Evolutionary conservation across 2,888 invertebrate species (phyloP).

Genomic region (Phalera bucephala): DNA sequence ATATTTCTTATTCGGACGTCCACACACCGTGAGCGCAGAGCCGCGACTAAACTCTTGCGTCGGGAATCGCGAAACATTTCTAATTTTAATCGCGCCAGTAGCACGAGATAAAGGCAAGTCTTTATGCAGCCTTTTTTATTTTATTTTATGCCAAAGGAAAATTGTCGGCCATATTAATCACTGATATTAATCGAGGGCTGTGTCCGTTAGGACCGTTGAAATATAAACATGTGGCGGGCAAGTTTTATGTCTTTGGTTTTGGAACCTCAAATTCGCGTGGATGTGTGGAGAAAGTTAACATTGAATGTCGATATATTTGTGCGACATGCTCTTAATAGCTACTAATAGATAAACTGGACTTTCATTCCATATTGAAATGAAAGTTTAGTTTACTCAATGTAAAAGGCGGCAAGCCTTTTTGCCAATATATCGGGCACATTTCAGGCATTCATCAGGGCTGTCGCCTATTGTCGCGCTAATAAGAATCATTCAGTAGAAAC

Average conservation of each 20-base stretch:
- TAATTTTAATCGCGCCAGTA: slow-evolving; percentile 79
- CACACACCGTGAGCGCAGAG: slow-evolving; percentile 44
- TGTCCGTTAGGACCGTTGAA: background rate
- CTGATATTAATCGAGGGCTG: slow-evolving; percentile 8
- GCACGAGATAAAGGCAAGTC: slow-evolving; percentile 78
- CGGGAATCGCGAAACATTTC: slow-evolving; percentile 54
- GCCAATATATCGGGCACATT: too few species aligned
- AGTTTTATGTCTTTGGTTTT: too few species aligned
- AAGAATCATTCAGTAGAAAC: too few species aligned
- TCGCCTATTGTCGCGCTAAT: too few species aligned
- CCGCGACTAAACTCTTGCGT: slow-evolving; percentile 48
- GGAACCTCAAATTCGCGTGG: too few species aligned
- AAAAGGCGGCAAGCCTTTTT: too few species aligned
- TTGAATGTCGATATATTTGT: background rate
- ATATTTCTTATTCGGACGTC: slow-evolving; percentile 31
- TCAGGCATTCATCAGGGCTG: too few species aligned
- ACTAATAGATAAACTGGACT: too few species aligned
- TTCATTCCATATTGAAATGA: too few species aligned
- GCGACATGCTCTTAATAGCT: background rate
- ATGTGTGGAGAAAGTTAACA: background rate
- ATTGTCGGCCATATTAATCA: slow-evolving; percentile 26
- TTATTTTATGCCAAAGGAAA: slow-evolving; percentile 47
- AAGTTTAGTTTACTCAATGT: too few species aligned
- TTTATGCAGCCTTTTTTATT: slow-evolving; percentile 72
- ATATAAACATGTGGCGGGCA: too few species aligned